Evolutionary conservation across 92 coral and sea anemone genomes (phyloP).

Genomic region (Desmophyllum pertusum): DNA sequence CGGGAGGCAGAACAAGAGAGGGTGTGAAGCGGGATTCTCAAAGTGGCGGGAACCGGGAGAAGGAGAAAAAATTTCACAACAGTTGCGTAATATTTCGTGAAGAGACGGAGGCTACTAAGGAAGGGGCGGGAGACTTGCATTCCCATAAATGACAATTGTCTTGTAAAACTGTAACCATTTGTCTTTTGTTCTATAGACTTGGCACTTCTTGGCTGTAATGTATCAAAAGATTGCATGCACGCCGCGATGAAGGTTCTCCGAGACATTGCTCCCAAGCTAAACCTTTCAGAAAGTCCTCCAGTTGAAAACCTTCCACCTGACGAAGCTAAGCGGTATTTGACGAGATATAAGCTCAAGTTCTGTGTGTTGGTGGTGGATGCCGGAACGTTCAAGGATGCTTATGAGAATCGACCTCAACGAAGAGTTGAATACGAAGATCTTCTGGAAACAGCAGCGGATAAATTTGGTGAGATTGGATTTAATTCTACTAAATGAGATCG

Average conservation of each 20-base stretch:
- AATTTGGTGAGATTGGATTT: too few species aligned
- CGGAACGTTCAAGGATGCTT: background rate
- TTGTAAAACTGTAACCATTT: background rate
- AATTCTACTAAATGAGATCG: too few species aligned
- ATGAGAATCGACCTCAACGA: background rate
- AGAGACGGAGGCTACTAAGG: too few species aligned
- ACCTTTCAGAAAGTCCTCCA: background rate
- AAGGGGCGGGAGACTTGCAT: too few species aligned
- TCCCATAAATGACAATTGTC: background rate
- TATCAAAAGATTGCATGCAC: background rate
- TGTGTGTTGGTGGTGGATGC: slow-evolving; percentile 29
- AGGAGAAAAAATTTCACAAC: too few species aligned
- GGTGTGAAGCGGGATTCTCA: too few species aligned
- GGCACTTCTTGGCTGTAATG: slow-evolving; percentile 14
- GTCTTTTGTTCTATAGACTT: background rate
- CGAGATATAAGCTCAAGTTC: background rate
- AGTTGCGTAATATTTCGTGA: too few species aligned
- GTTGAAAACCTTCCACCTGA: background rate
- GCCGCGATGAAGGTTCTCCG: background rate
- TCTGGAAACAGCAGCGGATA: background rate
- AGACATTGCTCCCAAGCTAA: background rate
- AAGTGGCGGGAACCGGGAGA: too few species aligned
- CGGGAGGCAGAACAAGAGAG: too few species aligned
- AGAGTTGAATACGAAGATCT: background rate
- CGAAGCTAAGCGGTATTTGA: background rate